These are phyloP conservation scores for Chromobotia macracanthus DNA, from an alignment of 2,797 vertebrate species.

Conservation along the genomic window DNA sequence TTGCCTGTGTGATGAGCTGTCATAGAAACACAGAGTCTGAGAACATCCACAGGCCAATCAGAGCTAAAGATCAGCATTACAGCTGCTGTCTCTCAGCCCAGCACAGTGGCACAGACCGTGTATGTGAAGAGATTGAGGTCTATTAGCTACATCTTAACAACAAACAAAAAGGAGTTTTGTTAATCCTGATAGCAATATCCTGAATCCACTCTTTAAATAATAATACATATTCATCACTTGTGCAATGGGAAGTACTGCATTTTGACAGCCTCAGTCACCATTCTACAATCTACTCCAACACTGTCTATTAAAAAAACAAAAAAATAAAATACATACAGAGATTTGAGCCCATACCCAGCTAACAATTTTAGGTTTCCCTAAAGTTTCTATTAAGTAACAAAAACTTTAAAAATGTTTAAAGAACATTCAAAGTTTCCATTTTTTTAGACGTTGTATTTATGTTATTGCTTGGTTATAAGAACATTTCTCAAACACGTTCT, in stretches of 20 bases:
- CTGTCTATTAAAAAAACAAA: not conserved
- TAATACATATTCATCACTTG: not conserved
- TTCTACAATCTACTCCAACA: not conserved
- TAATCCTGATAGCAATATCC: not conserved
- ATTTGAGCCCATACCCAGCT: not conserved
- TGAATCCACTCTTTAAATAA: constrained; percentile 10
- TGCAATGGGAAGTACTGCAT: constrained; percentile 6
- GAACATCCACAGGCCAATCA: constrained; percentile 4
- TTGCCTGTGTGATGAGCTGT: constrained; percentile 28
- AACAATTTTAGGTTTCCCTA: too few species aligned
- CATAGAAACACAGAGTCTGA: constrained; percentile 12
- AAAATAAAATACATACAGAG: not conserved
- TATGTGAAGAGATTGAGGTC: constrained; percentile 1
- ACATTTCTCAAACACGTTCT: too few species aligned
- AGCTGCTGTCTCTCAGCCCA: constrained; percentile 18
- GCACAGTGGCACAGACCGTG: constrained; percentile 26
- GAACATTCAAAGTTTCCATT: too few species aligned
- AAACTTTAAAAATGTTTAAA: too few species aligned
- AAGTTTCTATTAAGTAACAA: too few species aligned
- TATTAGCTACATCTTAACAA: constrained; percentile 23
- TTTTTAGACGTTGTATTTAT: too few species aligned
- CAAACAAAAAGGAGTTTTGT: constrained; percentile 8
- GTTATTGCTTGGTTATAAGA: too few species aligned
- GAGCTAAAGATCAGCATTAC: constrained; percentile 34
- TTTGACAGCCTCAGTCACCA: not conserved